Conservation (phyloP, 1,140 invertebrate species). For the Heliothis virescens region DNA sequence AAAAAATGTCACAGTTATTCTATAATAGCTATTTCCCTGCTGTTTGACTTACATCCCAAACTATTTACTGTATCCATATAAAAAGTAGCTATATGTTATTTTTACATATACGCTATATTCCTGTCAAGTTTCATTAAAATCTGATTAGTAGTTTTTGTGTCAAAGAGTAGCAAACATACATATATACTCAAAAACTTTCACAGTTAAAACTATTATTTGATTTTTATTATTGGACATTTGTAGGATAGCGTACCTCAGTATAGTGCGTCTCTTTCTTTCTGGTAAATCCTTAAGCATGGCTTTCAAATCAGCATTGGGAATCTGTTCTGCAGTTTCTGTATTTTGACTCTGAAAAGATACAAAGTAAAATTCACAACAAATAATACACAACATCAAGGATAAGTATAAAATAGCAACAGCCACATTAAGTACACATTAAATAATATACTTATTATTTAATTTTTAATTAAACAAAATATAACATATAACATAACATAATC, state of each 20-base stretch:
- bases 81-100: no score
- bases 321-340: conserved; percentile 50
- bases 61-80: no score
- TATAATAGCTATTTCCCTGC: no score
- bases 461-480: no score
- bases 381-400: neutral
- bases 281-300: conserved; percentile 70
- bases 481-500: no score
- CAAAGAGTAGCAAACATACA: neutral
- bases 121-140: no score
- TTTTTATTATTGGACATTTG: neutral
- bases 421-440: no score
- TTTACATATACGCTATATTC: no score
- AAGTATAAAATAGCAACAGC: neutral
- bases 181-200: no score
- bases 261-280: conserved; percentile 76
- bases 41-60: no score
- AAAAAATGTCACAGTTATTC: conserved; percentile 23
- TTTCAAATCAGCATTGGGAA: conserved; percentile 60
- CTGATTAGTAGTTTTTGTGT: neutral
- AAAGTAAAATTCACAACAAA: neutral
- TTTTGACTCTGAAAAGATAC: conserved; percentile 54
- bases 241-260: conserved; percentile 67
- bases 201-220: no score
- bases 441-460: no score